phyloP scores from a whole-genome alignment of 2,797 vertebrate genomes.

The Melanogrammus aeglefinus region DNA sequence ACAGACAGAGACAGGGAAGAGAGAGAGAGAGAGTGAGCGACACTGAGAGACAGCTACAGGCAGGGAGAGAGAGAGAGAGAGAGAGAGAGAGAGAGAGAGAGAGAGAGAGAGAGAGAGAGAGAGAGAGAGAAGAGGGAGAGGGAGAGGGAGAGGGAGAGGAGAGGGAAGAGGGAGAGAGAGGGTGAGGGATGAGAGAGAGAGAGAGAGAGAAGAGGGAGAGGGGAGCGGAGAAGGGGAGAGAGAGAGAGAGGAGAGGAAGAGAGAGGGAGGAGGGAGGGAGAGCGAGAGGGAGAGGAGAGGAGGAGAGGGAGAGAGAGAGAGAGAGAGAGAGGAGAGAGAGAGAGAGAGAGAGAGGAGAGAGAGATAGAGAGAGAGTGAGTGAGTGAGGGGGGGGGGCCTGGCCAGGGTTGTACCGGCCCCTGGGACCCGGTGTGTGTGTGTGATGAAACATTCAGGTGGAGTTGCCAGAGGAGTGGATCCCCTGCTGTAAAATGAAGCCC shows the following conservation, averaged over 20 bases:
- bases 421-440: slow-evolving; percentile 65
- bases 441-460: slow-evolving; percentile 72
- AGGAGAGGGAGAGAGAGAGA: neutral
- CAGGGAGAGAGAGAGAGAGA: neutral
- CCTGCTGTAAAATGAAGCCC: slow-evolving; percentile 69
- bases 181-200: slow-evolving; percentile 18
- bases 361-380: too few relatives aligned
- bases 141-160: neutral
- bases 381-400: neutral
- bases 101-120: slow-evolving; percentile 6
- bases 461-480: slow-evolving; percentile 67
- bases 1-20: neutral
- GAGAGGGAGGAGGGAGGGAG: too few relatives aligned
- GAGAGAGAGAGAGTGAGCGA: neutral
- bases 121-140: slow-evolving; percentile 20
- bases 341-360: slow-evolving; percentile 21
- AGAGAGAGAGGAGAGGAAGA: neutral
- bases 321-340: neutral
- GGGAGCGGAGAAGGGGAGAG: too few relatives aligned
- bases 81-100: slow-evolving; percentile 26
- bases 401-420: slow-evolving; percentile 48
- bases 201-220: too few relatives aligned
- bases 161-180: neutral
- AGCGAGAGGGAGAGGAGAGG: too few relatives aligned
- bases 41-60: too few relatives aligned